These are phyloP conservation scores for Tuta absoluta DNA, from an alignment of 2,888 invertebrate genomes.

Conservation along the genomic window DNA sequence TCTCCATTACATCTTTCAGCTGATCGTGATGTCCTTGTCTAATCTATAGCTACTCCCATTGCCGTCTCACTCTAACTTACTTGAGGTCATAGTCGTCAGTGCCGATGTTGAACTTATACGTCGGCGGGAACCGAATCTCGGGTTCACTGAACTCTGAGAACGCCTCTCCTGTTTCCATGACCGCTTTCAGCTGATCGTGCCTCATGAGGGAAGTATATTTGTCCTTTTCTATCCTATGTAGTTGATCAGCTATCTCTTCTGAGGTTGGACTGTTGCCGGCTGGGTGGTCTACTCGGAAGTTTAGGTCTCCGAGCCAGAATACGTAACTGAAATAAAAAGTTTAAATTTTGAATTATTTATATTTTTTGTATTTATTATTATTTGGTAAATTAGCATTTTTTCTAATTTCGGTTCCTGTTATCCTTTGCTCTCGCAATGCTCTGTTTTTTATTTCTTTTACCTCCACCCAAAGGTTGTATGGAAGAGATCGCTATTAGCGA, in stretches of 20 bases:
- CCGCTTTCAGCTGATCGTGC: constrained; percentile 88
- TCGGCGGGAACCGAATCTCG: constrained; percentile 90
- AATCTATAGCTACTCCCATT: constrained; percentile 51
- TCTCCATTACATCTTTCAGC: constrained; percentile 84
- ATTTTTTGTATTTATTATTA: too few species aligned
- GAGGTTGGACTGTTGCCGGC: constrained; percentile 82
- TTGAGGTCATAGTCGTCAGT: constrained; percentile 89
- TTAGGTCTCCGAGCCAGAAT: constrained; percentile 95
- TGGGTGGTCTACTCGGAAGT: constrained; percentile 89
- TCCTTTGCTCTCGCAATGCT: too few species aligned
- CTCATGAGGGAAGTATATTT: constrained; percentile 84
- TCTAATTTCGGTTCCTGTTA: too few species aligned
- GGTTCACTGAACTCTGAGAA: constrained; percentile 90
- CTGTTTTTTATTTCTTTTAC: too few species aligned
- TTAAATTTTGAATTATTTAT: too few species aligned
- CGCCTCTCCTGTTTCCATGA: constrained; percentile 88
- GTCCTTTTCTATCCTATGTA: constrained; percentile 84
- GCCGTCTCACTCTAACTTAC: constrained; percentile 70
- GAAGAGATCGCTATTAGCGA: too few species aligned
- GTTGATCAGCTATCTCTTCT: constrained; percentile 84
- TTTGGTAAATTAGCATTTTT: too few species aligned
- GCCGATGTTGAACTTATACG: constrained; percentile 91
- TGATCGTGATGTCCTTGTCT: constrained; percentile 89
- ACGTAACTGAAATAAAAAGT: constrained; percentile 85
- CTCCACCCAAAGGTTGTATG: too few species aligned